These are phyloP conservation scores for Notodromas monacha DNA, from an alignment of 2,888 invertebrate genomes.

Conservation along the genomic window DNA sequence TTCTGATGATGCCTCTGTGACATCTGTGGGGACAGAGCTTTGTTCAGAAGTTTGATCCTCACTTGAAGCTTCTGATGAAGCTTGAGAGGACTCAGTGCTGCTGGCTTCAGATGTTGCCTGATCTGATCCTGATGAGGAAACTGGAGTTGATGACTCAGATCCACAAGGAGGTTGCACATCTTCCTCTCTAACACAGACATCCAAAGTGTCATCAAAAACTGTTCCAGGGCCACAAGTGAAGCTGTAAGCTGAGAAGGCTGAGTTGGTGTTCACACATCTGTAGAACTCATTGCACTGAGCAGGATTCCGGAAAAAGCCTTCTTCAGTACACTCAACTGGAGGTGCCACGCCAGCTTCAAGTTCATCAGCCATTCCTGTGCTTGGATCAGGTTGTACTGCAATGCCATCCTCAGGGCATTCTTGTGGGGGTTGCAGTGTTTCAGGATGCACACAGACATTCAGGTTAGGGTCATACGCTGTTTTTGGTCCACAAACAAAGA, in stretches of 20 bases:
- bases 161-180: too few relatives aligned
- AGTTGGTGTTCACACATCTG: slow-evolving; percentile 8
- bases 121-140: too few relatives aligned
- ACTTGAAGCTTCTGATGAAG: too few relatives aligned
- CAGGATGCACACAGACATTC: slow-evolving; percentile 6
- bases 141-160: too few relatives aligned
- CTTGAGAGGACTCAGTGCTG: too few relatives aligned
- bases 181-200: slow-evolving; percentile 5
- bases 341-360: not conserved
- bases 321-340: slow-evolving; percentile 7
- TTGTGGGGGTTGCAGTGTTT: not conserved
- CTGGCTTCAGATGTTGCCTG: too few relatives aligned
- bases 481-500: slow-evolving; percentile 6
- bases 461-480: slow-evolving; percentile 6
- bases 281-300: slow-evolving; percentile 9
- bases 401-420: not conserved
- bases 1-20: too few relatives aligned
- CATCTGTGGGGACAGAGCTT: too few relatives aligned
- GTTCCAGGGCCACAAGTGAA: slow-evolving; percentile 7
- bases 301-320: slow-evolving; percentile 9
- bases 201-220: slow-evolving; percentile 6
- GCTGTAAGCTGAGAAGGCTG: too few relatives aligned
- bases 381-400: not conserved
- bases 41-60: too few relatives aligned
- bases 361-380: too few relatives aligned